Evolutionary conservation across 2,113 vertebrate genomes (phyloP).

Genomic region (Ochotona princeps): DNA sequence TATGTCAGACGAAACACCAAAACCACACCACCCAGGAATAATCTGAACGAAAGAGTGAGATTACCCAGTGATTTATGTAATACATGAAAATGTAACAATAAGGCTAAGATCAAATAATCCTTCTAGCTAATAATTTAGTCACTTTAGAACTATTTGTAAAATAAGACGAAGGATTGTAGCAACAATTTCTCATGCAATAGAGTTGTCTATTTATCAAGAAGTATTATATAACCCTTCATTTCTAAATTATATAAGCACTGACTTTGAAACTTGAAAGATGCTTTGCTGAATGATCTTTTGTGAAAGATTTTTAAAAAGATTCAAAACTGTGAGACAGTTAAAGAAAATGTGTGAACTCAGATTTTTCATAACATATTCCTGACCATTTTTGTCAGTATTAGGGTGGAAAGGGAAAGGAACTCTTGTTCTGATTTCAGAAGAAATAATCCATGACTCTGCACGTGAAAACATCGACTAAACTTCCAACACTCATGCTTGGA

Average conservation of each 20-base stretch:
- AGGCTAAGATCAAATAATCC: background rate
- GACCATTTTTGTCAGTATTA: slow-evolving; percentile 48
- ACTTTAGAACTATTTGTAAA: background rate
- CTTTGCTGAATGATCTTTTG: slow-evolving; percentile 37
- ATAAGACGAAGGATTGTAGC: background rate
- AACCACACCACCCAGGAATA: background rate
- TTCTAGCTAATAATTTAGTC: background rate
- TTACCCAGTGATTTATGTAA: background rate
- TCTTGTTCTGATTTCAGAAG: background rate
- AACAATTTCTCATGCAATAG: background rate
- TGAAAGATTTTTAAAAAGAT: slow-evolving; percentile 64
- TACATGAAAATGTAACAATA: background rate
- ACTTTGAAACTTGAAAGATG: slow-evolving; percentile 9
- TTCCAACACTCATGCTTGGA: background rate
- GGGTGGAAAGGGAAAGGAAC: slow-evolving; percentile 48
- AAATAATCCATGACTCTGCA: background rate
- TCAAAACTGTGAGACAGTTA: slow-evolving; percentile 51
- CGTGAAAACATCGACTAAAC: slow-evolving; percentile 22
- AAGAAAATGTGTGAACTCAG: slow-evolving; percentile 67
- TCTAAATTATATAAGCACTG: slow-evolving; percentile 65
- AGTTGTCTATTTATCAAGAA: background rate
- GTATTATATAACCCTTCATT: background rate
- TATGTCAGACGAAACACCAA: background rate
- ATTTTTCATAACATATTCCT: slow-evolving; percentile 59
- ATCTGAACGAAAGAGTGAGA: background rate